These are phyloP conservation scores for Astreopora myriophthalma DNA, from an alignment of 64 coral and sea anemone genomes.

Conservation along the genomic window DNA sequence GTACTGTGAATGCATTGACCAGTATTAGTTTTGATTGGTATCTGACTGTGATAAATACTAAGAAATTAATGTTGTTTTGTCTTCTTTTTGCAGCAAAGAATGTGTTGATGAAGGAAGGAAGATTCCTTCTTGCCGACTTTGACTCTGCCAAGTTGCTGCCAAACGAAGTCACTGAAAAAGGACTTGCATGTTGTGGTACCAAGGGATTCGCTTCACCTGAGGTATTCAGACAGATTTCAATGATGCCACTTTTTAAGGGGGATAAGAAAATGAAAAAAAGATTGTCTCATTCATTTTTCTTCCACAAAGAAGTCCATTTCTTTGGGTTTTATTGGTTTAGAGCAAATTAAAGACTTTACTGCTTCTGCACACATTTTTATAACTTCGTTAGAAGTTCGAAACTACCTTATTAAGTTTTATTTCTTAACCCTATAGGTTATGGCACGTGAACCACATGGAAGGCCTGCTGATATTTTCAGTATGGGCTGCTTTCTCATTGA, in stretches of 20 bases:
- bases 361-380: background rate
- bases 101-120: constrained; percentile 15
- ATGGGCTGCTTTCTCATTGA: constrained; percentile 37
- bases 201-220: constrained; percentile 47
- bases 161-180: constrained; percentile 22
- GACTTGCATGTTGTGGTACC: constrained; percentile 19
- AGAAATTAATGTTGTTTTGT: background rate
- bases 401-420: background rate
- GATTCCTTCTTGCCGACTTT: constrained; percentile 43
- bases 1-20: too few species aligned
- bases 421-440: background rate
- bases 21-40: too few species aligned
- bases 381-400: background rate
- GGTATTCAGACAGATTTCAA: background rate
- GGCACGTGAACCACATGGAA: constrained; percentile 17
- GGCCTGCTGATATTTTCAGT: constrained; percentile 38
- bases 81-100: constrained; percentile 32
- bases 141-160: constrained; percentile 2
- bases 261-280: too few species aligned
- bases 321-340: background rate
- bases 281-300: background rate
- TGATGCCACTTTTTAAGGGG: background rate
- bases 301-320: background rate
- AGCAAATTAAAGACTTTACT: too few species aligned
- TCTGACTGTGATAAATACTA: too few species aligned